A percentile compares a stretch with the other conserved stretches of the same genome.
These are phyloP conservation scores for Cyclargus thomasi DNA, from an alignment of 1,140 invertebrate species.

Conservation along the genomic window DNA sequence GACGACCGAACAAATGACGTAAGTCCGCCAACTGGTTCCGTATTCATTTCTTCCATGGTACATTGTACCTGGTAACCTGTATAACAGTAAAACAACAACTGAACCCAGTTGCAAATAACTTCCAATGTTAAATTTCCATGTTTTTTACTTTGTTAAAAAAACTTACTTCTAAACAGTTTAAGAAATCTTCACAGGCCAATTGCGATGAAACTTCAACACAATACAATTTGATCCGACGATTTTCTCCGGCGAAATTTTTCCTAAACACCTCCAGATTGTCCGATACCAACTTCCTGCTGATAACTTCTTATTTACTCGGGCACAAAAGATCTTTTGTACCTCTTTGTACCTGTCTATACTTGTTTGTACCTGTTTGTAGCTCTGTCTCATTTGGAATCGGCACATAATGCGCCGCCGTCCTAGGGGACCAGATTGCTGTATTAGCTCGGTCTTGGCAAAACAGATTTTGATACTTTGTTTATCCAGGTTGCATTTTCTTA, in stretches of 20 bases:
- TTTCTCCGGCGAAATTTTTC: background rate
- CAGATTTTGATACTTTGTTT: background rate
- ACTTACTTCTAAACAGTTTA: background rate
- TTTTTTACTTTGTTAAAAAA: too few relatives aligned
- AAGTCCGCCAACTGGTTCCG: too few relatives aligned
- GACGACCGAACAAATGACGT: too few relatives aligned
- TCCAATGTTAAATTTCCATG: too few relatives aligned
- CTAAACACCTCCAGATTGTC: background rate
- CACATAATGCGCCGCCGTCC: slow-evolving; percentile 1
- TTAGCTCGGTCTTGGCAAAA: background rate
- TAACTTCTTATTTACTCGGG: background rate
- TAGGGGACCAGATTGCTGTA: background rate
- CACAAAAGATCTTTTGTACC: background rate
- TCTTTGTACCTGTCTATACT: background rate
- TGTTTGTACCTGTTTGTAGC: background rate
- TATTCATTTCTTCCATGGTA: too few relatives aligned
- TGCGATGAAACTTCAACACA: background rate
- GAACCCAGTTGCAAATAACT: too few relatives aligned
- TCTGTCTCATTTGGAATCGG: background rate
- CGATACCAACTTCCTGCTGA: background rate
- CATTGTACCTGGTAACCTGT: too few relatives aligned
- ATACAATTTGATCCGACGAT: background rate
- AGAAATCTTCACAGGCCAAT: background rate
- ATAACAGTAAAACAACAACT: too few relatives aligned
- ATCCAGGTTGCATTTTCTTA: too few relatives aligned